Base-by-base conservation (phyloP, 2,888 invertebrate species). In the Polyommatus icarus region DNA sequence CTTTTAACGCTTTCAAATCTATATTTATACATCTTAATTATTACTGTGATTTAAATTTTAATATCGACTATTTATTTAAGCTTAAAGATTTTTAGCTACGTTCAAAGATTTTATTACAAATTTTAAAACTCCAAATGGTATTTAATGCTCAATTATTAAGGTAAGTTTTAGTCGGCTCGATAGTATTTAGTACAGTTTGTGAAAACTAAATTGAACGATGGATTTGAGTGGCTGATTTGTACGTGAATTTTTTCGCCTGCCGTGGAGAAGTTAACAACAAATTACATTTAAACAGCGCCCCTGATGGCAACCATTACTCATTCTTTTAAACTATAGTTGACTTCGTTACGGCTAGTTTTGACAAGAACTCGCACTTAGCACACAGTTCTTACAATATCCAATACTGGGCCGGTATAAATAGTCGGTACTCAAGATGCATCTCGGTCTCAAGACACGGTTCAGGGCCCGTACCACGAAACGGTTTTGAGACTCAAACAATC, bases 131-230 rank as follows among this genome's bases (percentile, higher is more conserved):
- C 46, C 46, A 75, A 50, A 50, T 12, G 50, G 84, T 81, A 81
- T 84, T 85, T 88, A 85, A 87, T 84, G 91, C 92, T 91, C 92
- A 91, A 91, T 91, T 91, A 91, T 86, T 91, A 90, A 86, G 6
- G 77, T 76, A 80, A 77, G 78, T 79, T 72, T 71, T 78, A 78
- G 77, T 57, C 59, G 29, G 76, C 76, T 75, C 29, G 50, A 54
- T 75, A 54, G 54, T 18, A 4, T 40, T 54, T 50, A 50, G 46
- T 24, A 50, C 54, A 75, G 75, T 75, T 75, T 24, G 54, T 75
- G 20, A 6, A 75, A 75, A 73, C 73, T 73, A 50, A 73, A 75
- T 75, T 29, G 75, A 75, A 75, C 29, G 29, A 54, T 54, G 75
- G 75, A 75, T 75, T 75, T 75, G 73, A 77, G 71, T 76, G 80